These are phyloP conservation scores for Cyanistes caeruleus DNA, from an alignment of 2,113 vertebrate species.

Conservation along the genomic window DNA sequence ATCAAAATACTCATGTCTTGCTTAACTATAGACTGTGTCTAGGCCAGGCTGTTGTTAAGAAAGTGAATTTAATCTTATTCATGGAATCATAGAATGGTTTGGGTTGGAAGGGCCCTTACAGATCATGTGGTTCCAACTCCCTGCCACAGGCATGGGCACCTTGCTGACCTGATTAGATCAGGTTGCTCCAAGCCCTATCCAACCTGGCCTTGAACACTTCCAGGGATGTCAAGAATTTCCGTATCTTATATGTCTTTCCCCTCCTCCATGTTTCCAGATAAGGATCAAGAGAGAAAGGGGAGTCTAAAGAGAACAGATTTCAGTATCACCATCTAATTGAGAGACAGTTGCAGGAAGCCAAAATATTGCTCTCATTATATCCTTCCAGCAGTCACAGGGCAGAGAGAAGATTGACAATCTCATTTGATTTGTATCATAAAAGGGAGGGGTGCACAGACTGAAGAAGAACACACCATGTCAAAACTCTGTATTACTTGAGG, in stretches of 20 bases:
- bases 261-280: neutral
- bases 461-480: neutral
- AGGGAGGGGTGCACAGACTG: slow-evolving; percentile 8
- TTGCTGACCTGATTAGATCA: neutral
- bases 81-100: neutral
- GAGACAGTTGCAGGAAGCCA: slow-evolving; percentile 26
- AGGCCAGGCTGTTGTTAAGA: neutral
- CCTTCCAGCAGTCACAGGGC: slow-evolving; percentile 35
- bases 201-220: neutral
- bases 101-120: neutral
- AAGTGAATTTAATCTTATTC: neutral
- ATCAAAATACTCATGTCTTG: neutral
- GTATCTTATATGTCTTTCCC: neutral
- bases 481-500: slow-evolving; percentile 3
- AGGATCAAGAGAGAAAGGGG: neutral
- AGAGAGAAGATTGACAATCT: slow-evolving; percentile 29
- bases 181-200: neutral
- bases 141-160: neutral
- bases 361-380: slow-evolving; percentile 45
- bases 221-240: neutral
- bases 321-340: neutral
- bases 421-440: slow-evolving; percentile 14
- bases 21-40: neutral
- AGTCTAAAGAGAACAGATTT: slow-evolving; percentile 16
- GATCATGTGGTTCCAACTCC: neutral